phyloP scores from a whole-genome alignment of 2,797 vertebrate genomes.

The Melanotaenia maccullochi region DNA sequence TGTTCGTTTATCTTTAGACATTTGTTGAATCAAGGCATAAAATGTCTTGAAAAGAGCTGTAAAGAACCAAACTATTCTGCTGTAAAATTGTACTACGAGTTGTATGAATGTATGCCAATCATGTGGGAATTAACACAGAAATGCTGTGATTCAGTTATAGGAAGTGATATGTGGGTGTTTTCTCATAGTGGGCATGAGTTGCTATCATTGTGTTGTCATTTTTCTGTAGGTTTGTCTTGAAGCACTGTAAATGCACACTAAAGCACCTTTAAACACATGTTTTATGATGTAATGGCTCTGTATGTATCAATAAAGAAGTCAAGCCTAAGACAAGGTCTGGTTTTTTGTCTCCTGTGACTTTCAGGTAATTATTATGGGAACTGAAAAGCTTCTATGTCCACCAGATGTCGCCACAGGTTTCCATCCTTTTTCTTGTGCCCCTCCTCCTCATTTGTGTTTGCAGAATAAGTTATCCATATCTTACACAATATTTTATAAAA shows the following conservation, averaged over 20 bases:
- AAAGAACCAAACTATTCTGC: neutral
- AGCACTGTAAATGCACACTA: conserved; percentile 39
- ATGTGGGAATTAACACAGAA: neutral
- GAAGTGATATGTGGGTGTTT: neutral
- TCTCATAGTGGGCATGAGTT: neutral
- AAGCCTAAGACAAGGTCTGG: neutral
- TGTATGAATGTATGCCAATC: neutral
- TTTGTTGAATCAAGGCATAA: conserved; percentile 12
- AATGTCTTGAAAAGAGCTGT: conserved; percentile 25
- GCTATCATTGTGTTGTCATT: neutral
- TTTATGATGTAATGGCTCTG: conserved; percentile 18
- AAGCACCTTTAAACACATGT: conserved; percentile 43
- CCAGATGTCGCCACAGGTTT: conserved; percentile 72
- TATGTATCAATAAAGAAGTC: conserved; percentile 49
- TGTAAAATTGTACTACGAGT: conserved; percentile 5
- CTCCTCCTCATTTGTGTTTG: neutral
- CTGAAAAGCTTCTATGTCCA: conserved; percentile 44
- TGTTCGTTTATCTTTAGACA: neutral
- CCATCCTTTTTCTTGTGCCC: conserved; percentile 10
- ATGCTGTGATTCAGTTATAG: conserved; percentile 6
- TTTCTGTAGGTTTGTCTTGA: conserved; percentile 13
- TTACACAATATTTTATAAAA: neutral
- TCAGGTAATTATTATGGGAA: neutral
- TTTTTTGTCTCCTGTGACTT: conserved; percentile 16
- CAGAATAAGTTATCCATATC: neutral